These are phyloP conservation scores for Macrobrachium rosenbergii DNA, from an alignment of 1,140 invertebrate genomes.

Conservation along the genomic window DNA sequence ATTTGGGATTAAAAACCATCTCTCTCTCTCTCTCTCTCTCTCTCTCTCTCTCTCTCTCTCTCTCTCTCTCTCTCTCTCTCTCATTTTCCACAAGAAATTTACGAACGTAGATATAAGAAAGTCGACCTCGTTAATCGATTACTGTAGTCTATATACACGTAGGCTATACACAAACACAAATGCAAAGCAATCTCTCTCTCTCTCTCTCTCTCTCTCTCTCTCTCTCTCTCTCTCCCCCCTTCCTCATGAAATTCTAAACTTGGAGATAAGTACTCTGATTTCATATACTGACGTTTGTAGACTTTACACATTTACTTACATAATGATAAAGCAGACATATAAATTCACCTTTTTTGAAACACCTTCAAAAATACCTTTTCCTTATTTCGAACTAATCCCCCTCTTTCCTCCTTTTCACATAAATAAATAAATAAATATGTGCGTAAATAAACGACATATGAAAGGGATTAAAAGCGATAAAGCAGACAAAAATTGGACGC, in stretches of 20 bases:
- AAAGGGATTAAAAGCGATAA: background rate
- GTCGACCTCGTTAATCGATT: background rate
- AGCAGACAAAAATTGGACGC: background rate
- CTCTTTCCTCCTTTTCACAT: background rate
- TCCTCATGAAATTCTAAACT: too few relatives aligned
- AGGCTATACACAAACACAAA: too few relatives aligned
- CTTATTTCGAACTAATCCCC: background rate
- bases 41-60: constrained; percentile 31
- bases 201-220: constrained; percentile 39
- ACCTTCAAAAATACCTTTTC: background rate
- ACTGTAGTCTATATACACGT: background rate
- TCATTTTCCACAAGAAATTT: background rate
- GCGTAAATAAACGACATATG: too few relatives aligned
- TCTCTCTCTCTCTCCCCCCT: constrained; percentile 33
- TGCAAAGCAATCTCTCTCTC: too few relatives aligned
- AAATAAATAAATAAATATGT: too few relatives aligned
- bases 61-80: constrained; percentile 38
- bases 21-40: constrained; percentile 39
- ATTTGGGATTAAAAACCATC: background rate
- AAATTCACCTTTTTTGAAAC: too few relatives aligned
- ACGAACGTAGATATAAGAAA: too few relatives aligned
- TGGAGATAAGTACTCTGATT: background rate
- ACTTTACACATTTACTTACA: too few relatives aligned
- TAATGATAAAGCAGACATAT: too few relatives aligned
- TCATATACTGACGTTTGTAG: too few relatives aligned